Conservation (phyloP, 1,140 invertebrate species). For the Macrocentrus cingulum region DNA sequence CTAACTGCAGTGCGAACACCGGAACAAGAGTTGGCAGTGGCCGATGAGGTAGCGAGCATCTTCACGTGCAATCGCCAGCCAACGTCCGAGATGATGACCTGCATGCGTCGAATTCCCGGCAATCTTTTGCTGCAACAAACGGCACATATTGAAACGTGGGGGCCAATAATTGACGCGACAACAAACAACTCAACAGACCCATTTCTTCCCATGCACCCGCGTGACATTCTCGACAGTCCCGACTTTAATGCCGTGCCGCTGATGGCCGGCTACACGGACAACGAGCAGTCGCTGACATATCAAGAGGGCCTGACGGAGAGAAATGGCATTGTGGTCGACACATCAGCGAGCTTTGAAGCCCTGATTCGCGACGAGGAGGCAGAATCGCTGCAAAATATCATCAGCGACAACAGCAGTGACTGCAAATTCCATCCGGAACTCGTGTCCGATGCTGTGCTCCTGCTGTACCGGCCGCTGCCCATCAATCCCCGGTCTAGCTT, state of each 20-base stretch:
- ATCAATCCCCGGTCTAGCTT: no score
- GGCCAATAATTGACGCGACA: conserved; percentile 72
- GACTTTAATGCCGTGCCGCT: conserved; percentile 67
- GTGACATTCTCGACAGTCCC: conserved; percentile 63
- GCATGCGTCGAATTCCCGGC: conserved; percentile 64
- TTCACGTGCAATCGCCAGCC: conserved; percentile 68
- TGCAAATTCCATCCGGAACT: no score
- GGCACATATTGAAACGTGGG: conserved; percentile 69
- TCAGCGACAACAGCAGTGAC: no score
- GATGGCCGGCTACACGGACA: conserved; percentile 74
- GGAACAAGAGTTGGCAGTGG: conserved; percentile 55
- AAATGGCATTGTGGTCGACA: conserved; percentile 57
- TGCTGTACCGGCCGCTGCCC: no score
- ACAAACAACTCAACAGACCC: conserved; percentile 68
- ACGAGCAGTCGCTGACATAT: conserved; percentile 70
- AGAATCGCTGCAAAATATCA: no score
- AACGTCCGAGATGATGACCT: conserved; percentile 66
- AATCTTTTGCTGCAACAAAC: conserved; percentile 64
- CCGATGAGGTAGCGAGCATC: conserved; percentile 61
- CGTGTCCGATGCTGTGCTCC: no score
- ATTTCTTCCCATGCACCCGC: conserved; percentile 69
- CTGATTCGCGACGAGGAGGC: conserved; percentile 69
- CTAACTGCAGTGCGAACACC: conserved; percentile 52
- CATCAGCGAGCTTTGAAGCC: conserved; percentile 63
- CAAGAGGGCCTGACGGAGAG: conserved; percentile 60